A percentile compares a stretch with the other conserved stretches of the same genome.
These are phyloP conservation scores for Aphelocoma californica DNA, from an alignment of 2,797 vertebrate genomes.

Conservation along the genomic window DNA sequence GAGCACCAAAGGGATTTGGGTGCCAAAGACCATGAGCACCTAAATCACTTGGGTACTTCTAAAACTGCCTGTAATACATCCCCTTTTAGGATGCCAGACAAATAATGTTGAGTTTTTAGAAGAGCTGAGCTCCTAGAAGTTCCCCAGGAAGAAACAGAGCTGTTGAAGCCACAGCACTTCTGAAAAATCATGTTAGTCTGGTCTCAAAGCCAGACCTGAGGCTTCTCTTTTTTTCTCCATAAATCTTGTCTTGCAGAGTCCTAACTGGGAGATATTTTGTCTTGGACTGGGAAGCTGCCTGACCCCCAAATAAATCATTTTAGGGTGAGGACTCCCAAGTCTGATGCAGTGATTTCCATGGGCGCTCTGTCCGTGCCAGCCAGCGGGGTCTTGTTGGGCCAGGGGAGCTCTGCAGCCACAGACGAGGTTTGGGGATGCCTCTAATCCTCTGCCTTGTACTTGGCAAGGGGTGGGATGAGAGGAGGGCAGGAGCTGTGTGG, in stretches of 20 bases:
- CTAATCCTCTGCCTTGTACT: neutral
- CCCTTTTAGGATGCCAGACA: neutral
- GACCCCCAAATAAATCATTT: neutral
- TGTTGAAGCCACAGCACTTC: neutral
- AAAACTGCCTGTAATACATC: neutral
- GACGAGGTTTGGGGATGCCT: neutral
- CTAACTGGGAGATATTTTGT: neutral
- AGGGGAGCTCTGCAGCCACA: neutral
- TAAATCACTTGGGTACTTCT: neutral
- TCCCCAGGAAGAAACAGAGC: neutral
- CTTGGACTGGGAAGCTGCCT: neutral
- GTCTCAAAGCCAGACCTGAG: neutral
- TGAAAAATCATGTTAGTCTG: neutral
- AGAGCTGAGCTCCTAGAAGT: neutral
- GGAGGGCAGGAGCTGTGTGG: neutral
- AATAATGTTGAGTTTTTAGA: neutral
- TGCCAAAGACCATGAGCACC: neutral
- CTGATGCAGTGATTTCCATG: neutral
- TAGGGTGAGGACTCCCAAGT: neutral
- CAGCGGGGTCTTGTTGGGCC: rapidly evolving
- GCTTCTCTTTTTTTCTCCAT: neutral
- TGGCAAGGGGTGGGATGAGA: neutral
- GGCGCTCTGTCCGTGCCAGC: neutral
- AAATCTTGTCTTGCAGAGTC: neutral
- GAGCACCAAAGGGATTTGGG: neutral